A percentile compares a stretch with the other conserved stretches of the same genome.
Conservation (phyloP, 2,113 vertebrate genomes). For the Grammomys surdaster region DNA sequence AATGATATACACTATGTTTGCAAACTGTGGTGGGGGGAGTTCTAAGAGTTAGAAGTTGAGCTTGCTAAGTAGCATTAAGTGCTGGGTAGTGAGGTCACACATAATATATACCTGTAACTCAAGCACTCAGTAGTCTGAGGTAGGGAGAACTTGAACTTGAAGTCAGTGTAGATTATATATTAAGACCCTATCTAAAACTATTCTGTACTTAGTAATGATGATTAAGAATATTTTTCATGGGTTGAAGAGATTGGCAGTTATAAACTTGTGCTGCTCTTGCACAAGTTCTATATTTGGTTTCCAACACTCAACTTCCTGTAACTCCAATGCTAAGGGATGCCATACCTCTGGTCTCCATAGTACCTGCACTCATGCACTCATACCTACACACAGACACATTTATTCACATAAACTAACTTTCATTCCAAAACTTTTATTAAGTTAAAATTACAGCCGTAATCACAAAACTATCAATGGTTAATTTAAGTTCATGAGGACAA, state of each 20-base stretch:
- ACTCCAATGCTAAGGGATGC: background rate
- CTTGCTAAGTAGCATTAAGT: constrained; percentile 38
- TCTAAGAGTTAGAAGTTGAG: background rate
- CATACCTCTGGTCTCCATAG: background rate
- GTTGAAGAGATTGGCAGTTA: background rate
- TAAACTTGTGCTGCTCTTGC: background rate
- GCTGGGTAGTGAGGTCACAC: background rate
- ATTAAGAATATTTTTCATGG: background rate
- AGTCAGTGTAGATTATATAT: background rate
- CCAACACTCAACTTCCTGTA: background rate
- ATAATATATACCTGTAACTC: background rate
- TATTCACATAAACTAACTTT: background rate
- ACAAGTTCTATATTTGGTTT: background rate
- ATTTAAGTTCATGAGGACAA: background rate
- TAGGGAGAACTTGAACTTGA: background rate
- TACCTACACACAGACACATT: background rate
- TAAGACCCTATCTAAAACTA: background rate
- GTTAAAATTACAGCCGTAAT: background rate
- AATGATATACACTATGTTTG: background rate
- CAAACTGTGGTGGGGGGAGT: background rate
- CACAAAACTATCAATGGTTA: background rate
- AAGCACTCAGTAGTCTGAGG: background rate
- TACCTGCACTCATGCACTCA: background rate
- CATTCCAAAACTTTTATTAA: background rate
- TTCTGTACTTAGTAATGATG: background rate